phyloP scores from a whole-genome alignment of 2,888 invertebrate species.

The Julus scanicus region DNA sequence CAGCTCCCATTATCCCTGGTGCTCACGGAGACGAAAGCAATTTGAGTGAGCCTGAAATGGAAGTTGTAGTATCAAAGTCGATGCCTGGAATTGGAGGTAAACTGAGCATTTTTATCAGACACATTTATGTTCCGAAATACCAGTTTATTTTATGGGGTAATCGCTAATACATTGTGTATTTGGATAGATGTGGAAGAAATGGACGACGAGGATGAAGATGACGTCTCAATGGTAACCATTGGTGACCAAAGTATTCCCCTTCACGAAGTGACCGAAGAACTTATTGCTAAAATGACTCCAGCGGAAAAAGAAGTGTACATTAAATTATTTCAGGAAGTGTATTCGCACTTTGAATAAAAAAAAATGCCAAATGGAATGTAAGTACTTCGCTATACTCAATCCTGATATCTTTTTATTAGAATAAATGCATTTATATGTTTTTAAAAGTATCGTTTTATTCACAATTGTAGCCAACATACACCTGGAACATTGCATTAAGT shows the following conservation, averaged over 20 bases:
- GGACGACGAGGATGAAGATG: constrained; percentile 76
- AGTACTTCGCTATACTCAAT: not conserved
- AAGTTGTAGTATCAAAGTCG: constrained; percentile 60
- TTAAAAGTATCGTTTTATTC: not conserved
- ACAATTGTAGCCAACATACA: not conserved
- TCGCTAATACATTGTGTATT: constrained; percentile 9
- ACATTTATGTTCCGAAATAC: not conserved
- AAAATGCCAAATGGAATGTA: not conserved
- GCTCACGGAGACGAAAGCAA: constrained; percentile 69
- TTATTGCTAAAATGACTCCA: constrained; percentile 90
- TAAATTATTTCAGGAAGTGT: constrained; percentile 91
- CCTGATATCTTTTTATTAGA: not conserved
- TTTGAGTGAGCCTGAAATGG: constrained; percentile 84
- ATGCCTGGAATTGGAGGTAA: not conserved
- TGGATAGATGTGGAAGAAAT: constrained; percentile 74
- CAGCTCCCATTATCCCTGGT: constrained; percentile 59
- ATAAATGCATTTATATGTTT: constrained; percentile 11
- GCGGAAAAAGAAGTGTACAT: constrained; percentile 94
- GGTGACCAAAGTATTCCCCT: constrained; percentile 82
- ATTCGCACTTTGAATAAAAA: constrained; percentile 73
- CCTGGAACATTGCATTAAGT: not conserved
- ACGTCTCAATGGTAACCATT: constrained; percentile 83
- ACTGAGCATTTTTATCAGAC: not conserved
- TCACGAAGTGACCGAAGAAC: constrained; percentile 84
- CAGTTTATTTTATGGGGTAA: not conserved